These are phyloP conservation scores for Choloepus didactylus DNA, from an alignment of 2,797 vertebrate genomes.

Conservation along the genomic window DNA sequence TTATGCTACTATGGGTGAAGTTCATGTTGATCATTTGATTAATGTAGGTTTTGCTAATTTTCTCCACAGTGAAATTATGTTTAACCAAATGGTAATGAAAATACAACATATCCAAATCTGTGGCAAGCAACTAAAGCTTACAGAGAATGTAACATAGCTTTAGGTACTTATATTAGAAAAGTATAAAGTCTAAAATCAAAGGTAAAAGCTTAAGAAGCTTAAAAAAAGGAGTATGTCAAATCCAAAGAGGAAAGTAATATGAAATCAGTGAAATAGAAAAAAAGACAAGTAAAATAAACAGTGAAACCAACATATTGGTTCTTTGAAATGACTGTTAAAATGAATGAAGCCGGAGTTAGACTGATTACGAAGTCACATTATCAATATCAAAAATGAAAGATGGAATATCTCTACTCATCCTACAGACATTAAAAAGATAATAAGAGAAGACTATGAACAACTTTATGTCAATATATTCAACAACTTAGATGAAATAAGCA, in stretches of 20 bases:
- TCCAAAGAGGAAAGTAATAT: background rate
- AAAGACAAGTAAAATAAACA: background rate
- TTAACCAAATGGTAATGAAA: background rate
- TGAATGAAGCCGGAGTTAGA: background rate
- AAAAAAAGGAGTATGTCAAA: background rate
- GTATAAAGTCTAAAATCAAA: background rate
- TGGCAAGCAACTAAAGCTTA: background rate
- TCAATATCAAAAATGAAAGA: background rate
- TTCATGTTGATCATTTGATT: background rate
- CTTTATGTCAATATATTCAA: background rate
- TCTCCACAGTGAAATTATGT: background rate
- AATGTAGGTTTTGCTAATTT: background rate
- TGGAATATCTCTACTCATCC: no score
- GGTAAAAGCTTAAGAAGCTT: background rate
- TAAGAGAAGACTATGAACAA: background rate
- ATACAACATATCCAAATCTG: background rate
- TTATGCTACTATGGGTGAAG: background rate
- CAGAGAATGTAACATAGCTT: background rate
- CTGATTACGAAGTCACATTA: background rate
- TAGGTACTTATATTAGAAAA: background rate
- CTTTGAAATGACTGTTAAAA: background rate
- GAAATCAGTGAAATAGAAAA: background rate
- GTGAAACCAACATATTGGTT: background rate
- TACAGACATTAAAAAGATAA: background rate
- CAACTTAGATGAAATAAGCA: background rate